Conservation (phyloP, 1,140 invertebrate genomes). For the Ectropis grisescens region DNA sequence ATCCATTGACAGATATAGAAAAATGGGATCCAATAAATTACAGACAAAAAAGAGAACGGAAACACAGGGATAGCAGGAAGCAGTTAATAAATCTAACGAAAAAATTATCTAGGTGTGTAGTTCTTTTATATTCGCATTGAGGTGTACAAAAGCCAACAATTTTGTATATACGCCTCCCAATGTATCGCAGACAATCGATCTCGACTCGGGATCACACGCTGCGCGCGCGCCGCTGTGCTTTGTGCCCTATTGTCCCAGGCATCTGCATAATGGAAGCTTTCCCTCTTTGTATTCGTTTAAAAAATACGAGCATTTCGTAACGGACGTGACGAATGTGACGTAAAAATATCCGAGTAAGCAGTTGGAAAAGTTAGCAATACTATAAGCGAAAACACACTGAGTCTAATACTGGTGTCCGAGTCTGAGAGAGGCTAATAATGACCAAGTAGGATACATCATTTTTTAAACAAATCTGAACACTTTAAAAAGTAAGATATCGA, state of each 20-base stretch:
- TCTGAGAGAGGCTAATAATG: too few relatives aligned
- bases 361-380: too few relatives aligned
- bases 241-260: conserved; percentile 9
- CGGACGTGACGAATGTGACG: too few relatives aligned
- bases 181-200: conserved; percentile 48
- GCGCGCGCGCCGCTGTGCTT: conserved; percentile 48
- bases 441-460: too few relatives aligned
- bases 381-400: too few relatives aligned
- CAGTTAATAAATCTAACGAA: conserved; percentile 30
- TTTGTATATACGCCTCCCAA: conserved; percentile 44
- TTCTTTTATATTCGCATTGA: conserved; percentile 2
- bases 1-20: background rate
- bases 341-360: too few relatives aligned
- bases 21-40: conserved; percentile 6
- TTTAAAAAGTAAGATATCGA: too few relatives aligned
- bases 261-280: conserved; percentile 21
- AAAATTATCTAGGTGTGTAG: conserved; percentile 8
- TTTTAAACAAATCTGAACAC: too few relatives aligned
- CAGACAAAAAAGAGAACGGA: conserved; percentile 19
- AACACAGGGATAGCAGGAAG: conserved; percentile 38
- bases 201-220: conserved; percentile 44
- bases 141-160: conserved; percentile 29
- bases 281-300: conserved; percentile 34
- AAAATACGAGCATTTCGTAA: conserved; percentile 51
- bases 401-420: too few relatives aligned